phyloP scores from a whole-genome alignment of 1,140 invertebrate species.

The Drosophila sproati region DNA sequence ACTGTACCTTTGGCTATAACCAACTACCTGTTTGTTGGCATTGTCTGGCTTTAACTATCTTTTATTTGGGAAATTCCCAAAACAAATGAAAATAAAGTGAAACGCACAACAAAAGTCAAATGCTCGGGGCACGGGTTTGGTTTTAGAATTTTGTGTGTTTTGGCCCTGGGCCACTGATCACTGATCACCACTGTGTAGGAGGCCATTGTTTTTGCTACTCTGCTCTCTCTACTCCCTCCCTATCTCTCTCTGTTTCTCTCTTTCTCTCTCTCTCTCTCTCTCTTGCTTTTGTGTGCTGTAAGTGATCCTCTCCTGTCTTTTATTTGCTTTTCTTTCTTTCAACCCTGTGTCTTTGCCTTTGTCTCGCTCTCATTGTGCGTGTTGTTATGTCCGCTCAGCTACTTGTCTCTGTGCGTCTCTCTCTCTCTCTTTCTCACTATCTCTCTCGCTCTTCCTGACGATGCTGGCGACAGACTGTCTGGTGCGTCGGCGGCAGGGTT shows the following conservation, averaged over 20 bases:
- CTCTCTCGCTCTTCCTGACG: conserved; percentile 21
- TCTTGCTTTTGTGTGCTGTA: conserved; percentile 32
- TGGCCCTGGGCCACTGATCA: conserved; percentile 46
- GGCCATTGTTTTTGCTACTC: conserved; percentile 61
- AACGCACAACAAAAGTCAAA: conserved; percentile 80
- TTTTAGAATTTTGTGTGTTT: conserved; percentile 21
- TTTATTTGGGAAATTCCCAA: conserved; percentile 82
- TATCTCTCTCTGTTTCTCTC: conserved; percentile 8
- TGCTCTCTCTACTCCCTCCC: not conserved
- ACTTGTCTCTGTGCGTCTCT: conserved; percentile 38
- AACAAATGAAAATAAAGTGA: conserved; percentile 82
- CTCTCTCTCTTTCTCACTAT: conserved; percentile 7
- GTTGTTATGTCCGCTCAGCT: conserved; percentile 59
- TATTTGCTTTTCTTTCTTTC: conserved; percentile 52
- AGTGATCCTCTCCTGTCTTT: conserved; percentile 63
- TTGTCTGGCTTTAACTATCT: conserved; percentile 78
- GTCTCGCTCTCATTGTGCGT: conserved; percentile 73
- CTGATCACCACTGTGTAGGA: conserved; percentile 68
- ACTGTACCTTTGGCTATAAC: conserved; percentile 57
- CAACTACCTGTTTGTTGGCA: conserved; percentile 66
- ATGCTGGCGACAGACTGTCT: conserved; percentile 77
- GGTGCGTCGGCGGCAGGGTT: conserved; percentile 56
- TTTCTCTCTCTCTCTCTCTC: conserved; percentile 3
- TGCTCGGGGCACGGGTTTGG: conserved; percentile 70
- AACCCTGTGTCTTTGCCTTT: conserved; percentile 46